Evolutionary conservation across 2,113 vertebrate species (phyloP), one percentile per base, ranked within the genome.

Genomic region (Pseudopipra pipra): DNA sequence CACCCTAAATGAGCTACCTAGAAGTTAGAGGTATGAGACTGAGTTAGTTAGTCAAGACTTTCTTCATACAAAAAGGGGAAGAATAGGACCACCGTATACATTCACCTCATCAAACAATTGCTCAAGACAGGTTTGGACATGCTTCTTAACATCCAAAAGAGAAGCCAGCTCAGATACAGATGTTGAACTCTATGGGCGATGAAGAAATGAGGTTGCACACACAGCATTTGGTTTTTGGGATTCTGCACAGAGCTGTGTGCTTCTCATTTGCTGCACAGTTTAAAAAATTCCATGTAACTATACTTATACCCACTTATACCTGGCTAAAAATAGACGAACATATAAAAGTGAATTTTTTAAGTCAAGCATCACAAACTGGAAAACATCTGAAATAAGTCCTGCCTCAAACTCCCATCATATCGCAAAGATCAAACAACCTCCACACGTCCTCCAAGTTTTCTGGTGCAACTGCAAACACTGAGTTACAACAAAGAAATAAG

Each of bases 391-490:
- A 85, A 58, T 58, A 47, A 58, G 6, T 24, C 3, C 3, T 4
- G 6, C 51, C 80, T 23, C 52, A 76, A 28, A 46, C 7, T 41
- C 6, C 13, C 15, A n/a, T 55, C 7, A 22, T 47, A 59, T 44
- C 17, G 35, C 12, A 70, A 74, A 33, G 8, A 51, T 66, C 23
- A 71, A 83, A 55, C 4, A 83, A 33, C 6, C 14, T 37, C 6
- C 5, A 31, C 0, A 2, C 7, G 84, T 33, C 22, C 14, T 21
- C 11, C 2, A 3, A 18, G 30, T 56, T 71, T 22, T 7, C 14
- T 52, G 9, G 16, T 49, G 12, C 16, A 27, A 22, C 24, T 35
- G 43, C 8, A 33, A 84, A 51, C 24, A 22, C 13, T n/a, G 44
- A 65, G 9, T 33, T 46, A 46, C 7, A 68, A 39, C 7, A 59